A percentile compares a stretch with the other conserved stretches of the same genome.
Conservation (phyloP, 2,797 vertebrate species). For the Cynodonichthys magdalenae region DNA sequence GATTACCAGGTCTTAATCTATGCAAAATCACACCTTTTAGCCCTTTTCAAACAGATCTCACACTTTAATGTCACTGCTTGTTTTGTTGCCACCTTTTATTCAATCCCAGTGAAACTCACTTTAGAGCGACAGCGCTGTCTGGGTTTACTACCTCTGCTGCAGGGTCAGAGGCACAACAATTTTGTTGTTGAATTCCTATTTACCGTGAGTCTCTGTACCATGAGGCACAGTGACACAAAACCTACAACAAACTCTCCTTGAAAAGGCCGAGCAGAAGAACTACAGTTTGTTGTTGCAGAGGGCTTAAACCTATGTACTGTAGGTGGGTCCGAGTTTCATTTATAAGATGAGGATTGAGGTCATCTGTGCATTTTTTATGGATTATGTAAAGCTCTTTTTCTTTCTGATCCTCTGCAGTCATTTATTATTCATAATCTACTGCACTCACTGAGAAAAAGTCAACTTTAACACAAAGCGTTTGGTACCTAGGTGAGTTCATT, state of each 20-base stretch:
- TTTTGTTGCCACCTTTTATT: too few species aligned
- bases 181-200: too few species aligned
- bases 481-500: neutral
- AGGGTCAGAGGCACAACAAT: too few species aligned
- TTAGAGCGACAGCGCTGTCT: too few species aligned
- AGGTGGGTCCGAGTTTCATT: constrained; percentile 24
- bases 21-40: too few species aligned
- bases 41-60: too few species aligned
- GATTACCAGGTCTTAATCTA: too few species aligned
- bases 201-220: too few species aligned
- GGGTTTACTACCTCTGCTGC: too few species aligned
- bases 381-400: constrained; percentile 9
- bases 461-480: neutral
- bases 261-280: constrained; percentile 3
- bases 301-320: constrained; percentile 1
- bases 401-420: constrained; percentile 9
- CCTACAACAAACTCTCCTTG: too few species aligned
- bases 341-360: constrained; percentile 35
- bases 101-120: too few species aligned
- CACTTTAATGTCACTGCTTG: too few species aligned
- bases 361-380: constrained; percentile 33
- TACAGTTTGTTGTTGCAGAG: constrained; percentile 3
- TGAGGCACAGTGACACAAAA: neutral
- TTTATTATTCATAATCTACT: constrained; percentile 32
- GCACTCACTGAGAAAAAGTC: neutral